Percentiles rank a stretch among this genome's conserved stretches.
Conservation (phyloP, 2,888 invertebrate species). For the Stenolophus ochropezus region DNA sequence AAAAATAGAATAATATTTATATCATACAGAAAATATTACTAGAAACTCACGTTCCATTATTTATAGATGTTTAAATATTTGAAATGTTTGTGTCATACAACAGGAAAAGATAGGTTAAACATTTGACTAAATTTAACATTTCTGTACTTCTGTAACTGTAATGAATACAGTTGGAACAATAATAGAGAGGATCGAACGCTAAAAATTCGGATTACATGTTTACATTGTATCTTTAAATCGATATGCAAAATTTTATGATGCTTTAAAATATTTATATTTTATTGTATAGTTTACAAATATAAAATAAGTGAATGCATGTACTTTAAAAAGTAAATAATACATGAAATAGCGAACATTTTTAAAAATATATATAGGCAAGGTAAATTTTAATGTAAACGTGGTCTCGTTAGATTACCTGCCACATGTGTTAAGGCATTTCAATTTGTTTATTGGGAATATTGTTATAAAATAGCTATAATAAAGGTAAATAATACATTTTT, state of each 20-base stretch:
- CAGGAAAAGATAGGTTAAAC: constrained; percentile 9
- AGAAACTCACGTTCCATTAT: neutral
- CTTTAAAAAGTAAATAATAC: too few species aligned
- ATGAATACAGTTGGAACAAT: too few species aligned
- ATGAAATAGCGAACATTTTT: too few species aligned
- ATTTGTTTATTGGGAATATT: constrained; percentile 38
- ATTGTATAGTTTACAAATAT: too few species aligned
- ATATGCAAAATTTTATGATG: neutral
- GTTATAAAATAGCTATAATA: constrained; percentile 30
- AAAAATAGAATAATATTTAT: neutral
- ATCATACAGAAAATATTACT: neutral
- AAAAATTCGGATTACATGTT: neutral
- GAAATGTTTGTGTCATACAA: neutral
- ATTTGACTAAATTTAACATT: neutral
- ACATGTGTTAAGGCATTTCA: constrained; percentile 47
- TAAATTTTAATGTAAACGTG: constrained; percentile 15
- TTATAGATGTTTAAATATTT: neutral
- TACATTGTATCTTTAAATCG: constrained; percentile 16
- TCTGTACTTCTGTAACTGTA: too few species aligned
- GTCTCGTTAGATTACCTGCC: constrained; percentile 26
- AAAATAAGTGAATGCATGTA: too few species aligned
- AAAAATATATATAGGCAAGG: too few species aligned
- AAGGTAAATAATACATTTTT: constrained; percentile 32
- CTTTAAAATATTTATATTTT: neutral
- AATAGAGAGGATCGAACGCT: too few species aligned